Conservation (phyloP, 2,888 invertebrate species). For the Deilephila porcellus region DNA sequence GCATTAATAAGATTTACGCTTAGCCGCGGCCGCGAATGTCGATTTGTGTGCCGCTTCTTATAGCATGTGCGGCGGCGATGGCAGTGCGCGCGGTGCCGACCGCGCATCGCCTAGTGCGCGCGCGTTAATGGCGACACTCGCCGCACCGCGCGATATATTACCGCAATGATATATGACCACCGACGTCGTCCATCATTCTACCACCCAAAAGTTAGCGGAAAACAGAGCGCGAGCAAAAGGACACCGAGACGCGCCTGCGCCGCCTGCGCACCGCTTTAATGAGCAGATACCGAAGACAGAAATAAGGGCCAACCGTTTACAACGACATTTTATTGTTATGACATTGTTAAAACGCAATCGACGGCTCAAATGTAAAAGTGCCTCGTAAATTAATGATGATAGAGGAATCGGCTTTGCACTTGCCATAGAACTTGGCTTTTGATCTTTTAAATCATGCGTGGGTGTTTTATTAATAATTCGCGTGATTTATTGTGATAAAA, state of each 20-base stretch:
- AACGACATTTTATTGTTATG: slow-evolving; percentile 77
- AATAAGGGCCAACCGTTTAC: slow-evolving; percentile 79
- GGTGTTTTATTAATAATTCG: neutral
- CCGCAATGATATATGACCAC: slow-evolving; percentile 81
- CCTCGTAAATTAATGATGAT: slow-evolving; percentile 54
- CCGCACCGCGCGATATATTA: slow-evolving; percentile 80
- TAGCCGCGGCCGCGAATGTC: slow-evolving; percentile 76
- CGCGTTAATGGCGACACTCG: slow-evolving; percentile 84
- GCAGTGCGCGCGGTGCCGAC: slow-evolving; percentile 57
- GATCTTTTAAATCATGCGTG: slow-evolving; percentile 21
- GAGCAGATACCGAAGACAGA: slow-evolving; percentile 83
- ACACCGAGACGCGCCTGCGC: slow-evolving; percentile 62
- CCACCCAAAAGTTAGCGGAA: slow-evolving; percentile 84
- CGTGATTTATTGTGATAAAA: neutral
- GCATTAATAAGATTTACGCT: slow-evolving; percentile 82
- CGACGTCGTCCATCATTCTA: slow-evolving; percentile 82
- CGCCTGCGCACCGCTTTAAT: slow-evolving; percentile 75
- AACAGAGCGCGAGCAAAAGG: slow-evolving; percentile 73
- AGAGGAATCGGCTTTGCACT: slow-evolving; percentile 27
- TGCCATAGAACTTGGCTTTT: slow-evolving; percentile 22
- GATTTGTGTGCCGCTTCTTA: slow-evolving; percentile 78
- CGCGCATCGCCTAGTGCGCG: slow-evolving; percentile 73
- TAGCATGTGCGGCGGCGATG: slow-evolving; percentile 61
- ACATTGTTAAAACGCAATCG: slow-evolving; percentile 76
- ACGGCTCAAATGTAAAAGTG: slow-evolving; percentile 61